Base-by-base conservation (phyloP, 2,113 vertebrate species). In the Physeter macrocephalus region DNA sequence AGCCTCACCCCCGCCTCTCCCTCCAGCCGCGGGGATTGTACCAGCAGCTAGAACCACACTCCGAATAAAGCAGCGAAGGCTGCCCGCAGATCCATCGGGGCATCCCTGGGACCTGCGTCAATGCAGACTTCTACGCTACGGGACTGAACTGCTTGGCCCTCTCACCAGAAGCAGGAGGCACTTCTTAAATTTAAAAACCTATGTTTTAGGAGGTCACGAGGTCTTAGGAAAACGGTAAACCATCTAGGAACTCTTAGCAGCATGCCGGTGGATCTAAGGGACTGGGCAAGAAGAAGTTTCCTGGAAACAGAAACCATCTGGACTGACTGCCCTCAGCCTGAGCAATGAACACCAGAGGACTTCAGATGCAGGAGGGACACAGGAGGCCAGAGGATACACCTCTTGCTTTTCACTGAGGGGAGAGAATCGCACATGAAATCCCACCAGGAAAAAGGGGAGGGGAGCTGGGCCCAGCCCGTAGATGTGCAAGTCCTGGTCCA, bases 81-180 rank as follows among this genome's bases (percentile, higher is more conserved):
- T 5, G 8, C 15, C 4, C 3, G 4, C 1, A 4, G 46, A 8
- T 21, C 31, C 3, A 29, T 4, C 0, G 0, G 39, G 31, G 66
- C 57, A 1, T 5, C 39, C 18, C 52, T 18, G n/a, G 89, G 46
- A 49, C 39, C 8, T 4, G 0, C 2, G 11, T 6, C 36, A 8
- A 29, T 1, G 9, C 67, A 31, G 25, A 12, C 21, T 15, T 57
- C 3, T 4, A 43, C 0, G 3, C 8, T 10, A 14, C 0, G 8
- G 57, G 39, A n/a, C 4, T 34, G 7, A 83, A 18, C 62, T 13
- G 8, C 2, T 4, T 4, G 6, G 57, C 18, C 23, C 72, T 25
- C 89, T 77, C 54, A 52, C n/a, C 34, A 39, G 9, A 64, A 34
- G 9, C 4, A 17, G 25, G 3, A 54, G n/a, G 46, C 6, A 3